phyloP scores from a whole-genome alignment of 2,888 invertebrate genomes.

The Caenorhabditis doughertyi region DNA sequence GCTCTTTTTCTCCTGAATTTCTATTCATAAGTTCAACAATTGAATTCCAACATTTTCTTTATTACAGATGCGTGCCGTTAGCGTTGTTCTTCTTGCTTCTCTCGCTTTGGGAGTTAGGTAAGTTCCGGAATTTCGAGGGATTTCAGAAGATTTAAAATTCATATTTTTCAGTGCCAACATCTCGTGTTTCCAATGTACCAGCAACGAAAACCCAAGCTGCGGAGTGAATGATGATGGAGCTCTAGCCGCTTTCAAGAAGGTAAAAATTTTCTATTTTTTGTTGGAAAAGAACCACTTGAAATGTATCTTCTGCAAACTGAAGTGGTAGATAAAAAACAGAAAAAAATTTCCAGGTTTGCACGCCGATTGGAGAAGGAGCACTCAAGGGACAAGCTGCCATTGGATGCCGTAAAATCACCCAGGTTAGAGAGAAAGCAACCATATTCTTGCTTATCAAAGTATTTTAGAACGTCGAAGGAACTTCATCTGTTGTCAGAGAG shows the following conservation, averaged over 20 bases:
- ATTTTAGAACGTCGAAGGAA: conserved; percentile 74
- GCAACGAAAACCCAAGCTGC: conserved; percentile 72
- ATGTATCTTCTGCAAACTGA: neutral
- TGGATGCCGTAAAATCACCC: conserved; percentile 80
- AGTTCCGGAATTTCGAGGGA: neutral
- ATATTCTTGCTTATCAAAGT: neutral
- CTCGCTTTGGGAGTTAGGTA: conserved; percentile 61
- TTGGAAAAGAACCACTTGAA: too few species aligned
- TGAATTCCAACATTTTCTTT: neutral
- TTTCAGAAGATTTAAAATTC: neutral
- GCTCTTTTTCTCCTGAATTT: neutral
- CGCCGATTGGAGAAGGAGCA: conserved; percentile 69
- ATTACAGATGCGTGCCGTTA: conserved; percentile 53
- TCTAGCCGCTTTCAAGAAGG: conserved; percentile 71
- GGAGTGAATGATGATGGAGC: conserved; percentile 64
- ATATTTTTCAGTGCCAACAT: conserved; percentile 62
- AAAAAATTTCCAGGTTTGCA: conserved; percentile 69
- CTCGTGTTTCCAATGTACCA: conserved; percentile 77
- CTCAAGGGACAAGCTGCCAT: conserved; percentile 69
- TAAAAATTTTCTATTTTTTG: conserved; percentile 9
- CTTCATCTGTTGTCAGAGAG: conserved; percentile 72
- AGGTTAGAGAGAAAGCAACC: conserved; percentile 60
- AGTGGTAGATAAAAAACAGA: conserved; percentile 1
- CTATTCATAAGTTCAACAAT: neutral
- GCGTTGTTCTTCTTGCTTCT: conserved; percentile 52